These are phyloP conservation scores for Peribatodes rhomboidaria DNA, from an alignment of 2,888 invertebrate genomes.

Conservation along the genomic window DNA sequence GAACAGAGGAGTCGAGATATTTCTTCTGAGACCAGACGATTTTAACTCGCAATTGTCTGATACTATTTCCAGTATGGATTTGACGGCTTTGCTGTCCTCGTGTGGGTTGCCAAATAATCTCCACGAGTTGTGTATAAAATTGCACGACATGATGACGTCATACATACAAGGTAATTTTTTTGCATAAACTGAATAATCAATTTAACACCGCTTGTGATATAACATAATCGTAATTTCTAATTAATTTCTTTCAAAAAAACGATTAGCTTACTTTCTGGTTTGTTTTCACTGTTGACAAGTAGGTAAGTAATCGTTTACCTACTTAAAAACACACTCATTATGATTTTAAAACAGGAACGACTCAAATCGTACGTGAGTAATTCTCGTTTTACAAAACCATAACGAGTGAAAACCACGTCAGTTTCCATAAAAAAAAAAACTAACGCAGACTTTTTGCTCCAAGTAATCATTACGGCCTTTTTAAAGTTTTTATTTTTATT, in stretches of 20 bases:
- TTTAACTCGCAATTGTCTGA: constrained; percentile 66
- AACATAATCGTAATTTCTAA: background rate
- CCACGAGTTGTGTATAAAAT: constrained; percentile 69
- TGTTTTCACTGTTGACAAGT: no score
- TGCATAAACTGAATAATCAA: background rate
- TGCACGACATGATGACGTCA: constrained; percentile 75
- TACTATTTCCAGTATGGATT: constrained; percentile 74
- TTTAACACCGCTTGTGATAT: background rate
- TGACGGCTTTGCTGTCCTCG: constrained; percentile 74
- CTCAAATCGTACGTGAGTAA: no score
- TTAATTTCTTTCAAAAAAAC: background rate
- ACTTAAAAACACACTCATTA: no score
- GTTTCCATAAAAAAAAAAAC: no score
- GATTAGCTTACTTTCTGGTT: background rate
- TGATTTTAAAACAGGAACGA: no score
- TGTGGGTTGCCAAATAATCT: constrained; percentile 73
- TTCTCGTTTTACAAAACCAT: no score
- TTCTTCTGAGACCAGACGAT: constrained; percentile 70
- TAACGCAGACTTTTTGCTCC: background rate
- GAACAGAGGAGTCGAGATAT: constrained; percentile 98
- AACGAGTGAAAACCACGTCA: no score
- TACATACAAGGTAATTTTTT: constrained; percentile 75
- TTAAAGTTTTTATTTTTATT: background rate
- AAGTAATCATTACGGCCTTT: no score
- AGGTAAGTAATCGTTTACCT: no score